phyloP scores from a whole-genome alignment of 2,888 invertebrate species.

The Troides helena region DNA sequence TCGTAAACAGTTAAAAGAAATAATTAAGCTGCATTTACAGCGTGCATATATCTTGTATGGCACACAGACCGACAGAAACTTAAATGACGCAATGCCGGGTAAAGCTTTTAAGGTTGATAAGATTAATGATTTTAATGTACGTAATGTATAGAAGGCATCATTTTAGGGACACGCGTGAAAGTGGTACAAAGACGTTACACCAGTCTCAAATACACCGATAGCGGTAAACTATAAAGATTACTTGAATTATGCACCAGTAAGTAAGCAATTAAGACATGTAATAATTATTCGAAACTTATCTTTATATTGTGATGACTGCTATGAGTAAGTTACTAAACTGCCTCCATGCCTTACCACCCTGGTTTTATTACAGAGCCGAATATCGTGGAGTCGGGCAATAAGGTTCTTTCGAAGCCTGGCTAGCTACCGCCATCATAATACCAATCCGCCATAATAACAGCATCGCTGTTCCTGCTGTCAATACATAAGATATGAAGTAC shows the following conservation, averaged over 20 bases:
- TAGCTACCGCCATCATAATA: too few species aligned
- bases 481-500: too few species aligned
- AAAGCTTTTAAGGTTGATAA: conserved; percentile 30
- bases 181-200: conserved; percentile 10
- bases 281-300: not conserved
- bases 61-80: conserved; percentile 6
- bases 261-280: not conserved
- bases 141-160: conserved; percentile 18
- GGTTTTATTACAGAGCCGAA: too few species aligned
- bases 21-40: conserved; percentile 23
- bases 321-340: not conserved
- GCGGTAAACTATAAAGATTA: conserved; percentile 12
- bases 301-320: not conserved
- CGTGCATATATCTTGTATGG: conserved; percentile 18
- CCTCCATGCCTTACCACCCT: too few species aligned
- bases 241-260: not conserved
- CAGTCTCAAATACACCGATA: not conserved
- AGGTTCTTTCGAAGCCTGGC: too few species aligned
- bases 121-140: conserved; percentile 27
- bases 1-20: conserved; percentile 13
- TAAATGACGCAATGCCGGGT: conserved; percentile 20
- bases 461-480: too few species aligned
- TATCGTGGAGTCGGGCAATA: too few species aligned
- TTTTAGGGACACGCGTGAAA: conserved; percentile 19
- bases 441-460: too few species aligned